Percentiles rank a stretch among this genome's conserved stretches.
Conservation (phyloP, 1,140 invertebrate species). For the Mizuhopecten yessoensis region DNA sequence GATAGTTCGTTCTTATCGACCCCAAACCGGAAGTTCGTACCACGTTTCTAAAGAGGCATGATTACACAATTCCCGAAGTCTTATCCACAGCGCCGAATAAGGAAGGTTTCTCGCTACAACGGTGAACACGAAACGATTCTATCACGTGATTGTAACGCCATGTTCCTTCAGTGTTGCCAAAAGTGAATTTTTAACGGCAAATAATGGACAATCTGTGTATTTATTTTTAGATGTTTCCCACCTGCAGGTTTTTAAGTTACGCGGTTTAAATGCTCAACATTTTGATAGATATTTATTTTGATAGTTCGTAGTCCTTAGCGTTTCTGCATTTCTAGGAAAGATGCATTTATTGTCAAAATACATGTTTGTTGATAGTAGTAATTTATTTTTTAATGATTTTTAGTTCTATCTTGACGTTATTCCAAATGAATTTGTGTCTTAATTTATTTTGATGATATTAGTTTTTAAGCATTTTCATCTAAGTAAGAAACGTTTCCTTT, state of each 20-base stretch:
- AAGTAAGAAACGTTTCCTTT: not conserved
- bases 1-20: not conserved
- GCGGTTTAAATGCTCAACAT: not conserved
- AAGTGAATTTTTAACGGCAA: not conserved
- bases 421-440: not conserved
- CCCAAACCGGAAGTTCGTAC: no score
- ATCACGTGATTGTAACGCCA: not conserved
- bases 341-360: not conserved
- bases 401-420: not conserved
- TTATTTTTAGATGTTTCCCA: not conserved
- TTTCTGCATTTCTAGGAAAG: not conserved
- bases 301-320: not conserved
- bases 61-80: not conserved
- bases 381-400: slow-evolving; percentile 6
- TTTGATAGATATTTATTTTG: not conserved
- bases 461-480: not conserved
- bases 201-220: not conserved
- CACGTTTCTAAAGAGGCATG: no score
- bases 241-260: not conserved
- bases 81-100: not conserved
- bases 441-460: not conserved
- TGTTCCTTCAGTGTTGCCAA: not conserved
- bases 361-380: not conserved
- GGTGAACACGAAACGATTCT: not conserved
- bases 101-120: not conserved